These are phyloP conservation scores for Otis tarda DNA, from an alignment of 2,113 vertebrate genomes.

Conservation along the genomic window DNA sequence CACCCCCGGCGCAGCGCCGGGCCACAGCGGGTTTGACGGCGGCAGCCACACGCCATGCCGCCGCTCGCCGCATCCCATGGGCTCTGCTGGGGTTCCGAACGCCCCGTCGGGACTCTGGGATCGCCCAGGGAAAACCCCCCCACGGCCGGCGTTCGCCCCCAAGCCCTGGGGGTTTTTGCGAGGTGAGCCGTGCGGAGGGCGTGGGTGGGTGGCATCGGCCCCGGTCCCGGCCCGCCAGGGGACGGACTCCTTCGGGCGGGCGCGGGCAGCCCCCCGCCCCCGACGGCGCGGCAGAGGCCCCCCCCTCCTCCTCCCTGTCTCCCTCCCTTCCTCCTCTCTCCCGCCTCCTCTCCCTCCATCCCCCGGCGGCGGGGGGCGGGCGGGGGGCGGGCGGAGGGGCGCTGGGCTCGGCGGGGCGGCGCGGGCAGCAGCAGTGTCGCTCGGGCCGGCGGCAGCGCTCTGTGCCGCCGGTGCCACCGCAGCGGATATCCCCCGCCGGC, in stretches of 20 bases:
- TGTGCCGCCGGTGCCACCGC: too few relatives aligned
- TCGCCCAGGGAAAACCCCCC: neutral
- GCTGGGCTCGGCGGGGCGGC: too few relatives aligned
- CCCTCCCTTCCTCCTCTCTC: too few relatives aligned
- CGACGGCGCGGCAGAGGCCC: neutral
- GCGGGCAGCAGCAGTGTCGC: too few relatives aligned
- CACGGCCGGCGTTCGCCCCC: neutral
- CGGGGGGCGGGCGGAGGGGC: too few relatives aligned
- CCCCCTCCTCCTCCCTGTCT: too few relatives aligned
- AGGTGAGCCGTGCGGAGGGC: neutral
- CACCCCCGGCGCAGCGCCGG: neutral
- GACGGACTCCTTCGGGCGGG: neutral
- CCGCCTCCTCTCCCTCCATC: too few relatives aligned
- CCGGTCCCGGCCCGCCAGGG: neutral
- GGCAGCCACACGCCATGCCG: neutral
- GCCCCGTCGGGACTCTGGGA: neutral
- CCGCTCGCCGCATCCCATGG: neutral
- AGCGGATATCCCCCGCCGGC: too few relatives aligned
- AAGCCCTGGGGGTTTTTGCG: too few relatives aligned
- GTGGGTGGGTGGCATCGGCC: neutral
- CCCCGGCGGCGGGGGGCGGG: too few relatives aligned
- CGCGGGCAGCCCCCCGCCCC: neutral
- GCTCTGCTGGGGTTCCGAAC: neutral
- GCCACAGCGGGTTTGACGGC: neutral
- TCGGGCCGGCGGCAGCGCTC: too few relatives aligned